These are phyloP conservation scores for Oceanites oceanicus DNA, from an alignment of 2,113 vertebrate species.

Conservation along the genomic window DNA sequence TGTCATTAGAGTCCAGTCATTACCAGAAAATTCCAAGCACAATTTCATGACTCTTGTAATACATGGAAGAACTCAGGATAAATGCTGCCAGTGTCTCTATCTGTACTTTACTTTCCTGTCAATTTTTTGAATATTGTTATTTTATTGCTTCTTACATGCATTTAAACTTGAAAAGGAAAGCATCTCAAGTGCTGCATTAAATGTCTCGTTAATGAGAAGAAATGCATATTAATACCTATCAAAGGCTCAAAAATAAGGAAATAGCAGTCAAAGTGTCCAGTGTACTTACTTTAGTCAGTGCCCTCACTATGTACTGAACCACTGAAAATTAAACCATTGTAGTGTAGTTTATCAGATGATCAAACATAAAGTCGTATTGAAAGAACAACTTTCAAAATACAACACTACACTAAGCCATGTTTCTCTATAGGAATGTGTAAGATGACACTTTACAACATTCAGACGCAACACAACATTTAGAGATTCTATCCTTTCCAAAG, in stretches of 20 bases:
- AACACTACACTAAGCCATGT: not conserved
- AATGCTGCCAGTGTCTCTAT: not conserved
- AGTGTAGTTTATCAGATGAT: not conserved
- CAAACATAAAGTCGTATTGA: not conserved
- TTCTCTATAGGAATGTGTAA: not conserved
- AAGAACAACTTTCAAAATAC: not conserved
- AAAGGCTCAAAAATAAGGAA: not conserved
- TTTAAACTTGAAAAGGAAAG: not conserved
- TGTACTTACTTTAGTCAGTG: not conserved
- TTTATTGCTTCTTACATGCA: not conserved
- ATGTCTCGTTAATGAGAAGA: not conserved
- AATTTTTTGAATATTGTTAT: not conserved
- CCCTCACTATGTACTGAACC: not conserved
- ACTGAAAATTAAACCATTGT: not conserved
- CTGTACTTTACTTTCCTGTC: not conserved
- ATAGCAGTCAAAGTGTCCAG: not conserved
- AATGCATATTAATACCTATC: not conserved
- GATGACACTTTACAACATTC: not conserved
- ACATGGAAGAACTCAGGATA: not conserved
- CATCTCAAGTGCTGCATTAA: not conserved
- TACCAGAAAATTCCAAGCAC: not conserved
- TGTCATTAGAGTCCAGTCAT: not conserved
- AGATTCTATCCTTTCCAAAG: not conserved
- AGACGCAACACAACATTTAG: not conserved
- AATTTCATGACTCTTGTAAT: not conserved